Evolutionary conservation across 2,113 vertebrate genomes (phyloP), one percentile per base, ranked within the genome.

Genomic region (Cottus gobio): DNA sequence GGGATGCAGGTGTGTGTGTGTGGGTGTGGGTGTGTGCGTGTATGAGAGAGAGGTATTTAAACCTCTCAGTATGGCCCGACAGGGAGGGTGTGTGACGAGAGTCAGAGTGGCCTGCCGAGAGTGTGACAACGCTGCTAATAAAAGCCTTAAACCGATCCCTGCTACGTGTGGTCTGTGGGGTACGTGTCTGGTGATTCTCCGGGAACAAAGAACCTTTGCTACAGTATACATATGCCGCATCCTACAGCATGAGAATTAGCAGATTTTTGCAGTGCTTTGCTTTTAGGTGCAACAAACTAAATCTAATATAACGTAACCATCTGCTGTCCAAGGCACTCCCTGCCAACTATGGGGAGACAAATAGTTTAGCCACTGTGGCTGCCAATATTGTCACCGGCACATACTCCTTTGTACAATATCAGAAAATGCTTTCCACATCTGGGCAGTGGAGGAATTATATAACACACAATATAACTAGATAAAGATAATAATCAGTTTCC

Each of bases 241-340:
- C 70, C n/a, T 2, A 22, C 69, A 62, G 22, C 71, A 68, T 46
- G 34, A 52, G 57, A 75, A 74, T 80, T 46, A 70, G 22, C 36
- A 58, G 44, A 72, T 46, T 10, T 75, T 71, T 83, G 42, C 66
- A 22, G 57, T n/a, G 65, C 50, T 86, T 73, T 72, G 57, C 37
- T 54, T 74, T 83, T 39, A 74, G 78, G 11, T 46, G 68, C 48
- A 73, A 63, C 52, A 71, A 66, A 80, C 77, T 57, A 36, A 62
- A 88, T 72, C 2, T 66, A 60, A 87, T 84, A 57, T 69, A 28
- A 39, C 18, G 6, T 56, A 58, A 76, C 71, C 71, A 86, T 86
- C 85, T 88, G 85, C 71, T 82, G 74, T 37, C 37, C 30, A 28
- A 37, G 34, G 54, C 48, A 31, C 37, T 4, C 39, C 34, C 71